Base-by-base conservation (phyloP, 2,113 vertebrate genomes). In the Megaceryle torquata region DNA sequence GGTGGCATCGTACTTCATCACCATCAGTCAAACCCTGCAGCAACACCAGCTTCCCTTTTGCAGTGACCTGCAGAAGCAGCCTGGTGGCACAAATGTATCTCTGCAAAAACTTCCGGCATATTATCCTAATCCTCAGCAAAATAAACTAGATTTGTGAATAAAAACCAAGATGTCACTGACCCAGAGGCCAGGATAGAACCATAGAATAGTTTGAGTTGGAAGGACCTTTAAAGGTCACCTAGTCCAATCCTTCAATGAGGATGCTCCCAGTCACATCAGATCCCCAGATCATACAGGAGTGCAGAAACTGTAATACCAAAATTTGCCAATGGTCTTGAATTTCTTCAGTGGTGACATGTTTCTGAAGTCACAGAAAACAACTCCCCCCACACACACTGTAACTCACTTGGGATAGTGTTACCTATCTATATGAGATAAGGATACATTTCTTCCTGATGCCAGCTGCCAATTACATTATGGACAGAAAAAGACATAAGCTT, bases 1-100 rank as follows among this genome's bases (percentile, higher is more conserved):
- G 22, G 5, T 16, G 7, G 10, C 25, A 21, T 43, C 0, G 0
- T 37, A 6, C 46, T 59, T 83, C 6, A 7, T 14, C 5, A 8
- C 28, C 18, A 17, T 33, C 48, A 88, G 16, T 11, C 60, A 65
- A 68, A 61, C 39, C 13, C 80, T 80, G 44, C 35, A 53, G 17
- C 41, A 64, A 17, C 3, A 2, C 3, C 0, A 4, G 20, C 15
- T 53, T 79, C 59, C 35, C 39, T 70, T 80, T 54, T 44, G 44
- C 57, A 56, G 51, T 10, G 29, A 19, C 17, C 41, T 20, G 0
- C 0, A 59, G 43, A 71, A 84, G 41, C 19, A 92, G 13, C 14
- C 44, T 77, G 4, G 16, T 50, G 15, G 59, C 19, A 63, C 39
- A 92, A 50, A 68, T 0, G 2, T 31, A 41, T 0, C 17, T 41